A percentile compares a stretch with the other conserved stretches of the same genome.
Evolutionary conservation across 2,888 invertebrate species (phyloP).

Genomic region (Ceramica pisi): DNA sequence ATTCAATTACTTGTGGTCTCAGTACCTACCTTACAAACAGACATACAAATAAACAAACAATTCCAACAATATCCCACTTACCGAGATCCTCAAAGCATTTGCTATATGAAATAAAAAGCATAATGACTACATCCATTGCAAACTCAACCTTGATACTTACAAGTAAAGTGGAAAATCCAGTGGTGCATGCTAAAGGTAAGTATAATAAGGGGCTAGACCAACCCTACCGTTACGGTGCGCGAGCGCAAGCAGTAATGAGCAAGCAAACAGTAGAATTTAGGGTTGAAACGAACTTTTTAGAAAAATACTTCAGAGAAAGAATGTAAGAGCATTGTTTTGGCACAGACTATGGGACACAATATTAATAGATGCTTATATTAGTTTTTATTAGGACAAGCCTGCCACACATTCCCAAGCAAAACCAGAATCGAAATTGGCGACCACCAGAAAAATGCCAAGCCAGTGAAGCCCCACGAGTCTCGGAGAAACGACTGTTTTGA

Average conservation of each 20-base stretch:
- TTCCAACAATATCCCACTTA: conserved; percentile 78
- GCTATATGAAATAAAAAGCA: conserved; percentile 53
- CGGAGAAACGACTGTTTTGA: too few species aligned
- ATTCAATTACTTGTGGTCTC: conserved; percentile 35
- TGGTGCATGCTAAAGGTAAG: conserved; percentile 20
- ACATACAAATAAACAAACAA: conserved; percentile 55
- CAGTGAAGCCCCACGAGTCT: too few species aligned
- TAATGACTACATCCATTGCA: background rate
- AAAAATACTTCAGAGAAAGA: background rate
- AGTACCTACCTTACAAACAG: conserved; percentile 23
- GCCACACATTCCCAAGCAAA: too few species aligned
- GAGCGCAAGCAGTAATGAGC: conserved; percentile 82
- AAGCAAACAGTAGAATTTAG: conserved; percentile 77
- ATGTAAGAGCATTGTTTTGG: background rate
- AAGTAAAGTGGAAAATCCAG: background rate
- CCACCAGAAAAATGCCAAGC: too few species aligned
- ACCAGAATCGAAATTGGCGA: too few species aligned
- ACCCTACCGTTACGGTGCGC: conserved; percentile 86
- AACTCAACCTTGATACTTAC: background rate
- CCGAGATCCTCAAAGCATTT: conserved; percentile 51
- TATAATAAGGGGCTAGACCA: conserved; percentile 76
- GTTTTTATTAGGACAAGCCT: too few species aligned
- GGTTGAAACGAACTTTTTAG: conserved; percentile 24
- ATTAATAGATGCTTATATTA: too few species aligned
- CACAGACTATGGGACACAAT: background rate